A percentile compares a stretch with the other conserved stretches of the same genome.
phyloP scores from a whole-genome alignment of 2,797 vertebrate genomes.

The Anguilla pacifica region DNA sequence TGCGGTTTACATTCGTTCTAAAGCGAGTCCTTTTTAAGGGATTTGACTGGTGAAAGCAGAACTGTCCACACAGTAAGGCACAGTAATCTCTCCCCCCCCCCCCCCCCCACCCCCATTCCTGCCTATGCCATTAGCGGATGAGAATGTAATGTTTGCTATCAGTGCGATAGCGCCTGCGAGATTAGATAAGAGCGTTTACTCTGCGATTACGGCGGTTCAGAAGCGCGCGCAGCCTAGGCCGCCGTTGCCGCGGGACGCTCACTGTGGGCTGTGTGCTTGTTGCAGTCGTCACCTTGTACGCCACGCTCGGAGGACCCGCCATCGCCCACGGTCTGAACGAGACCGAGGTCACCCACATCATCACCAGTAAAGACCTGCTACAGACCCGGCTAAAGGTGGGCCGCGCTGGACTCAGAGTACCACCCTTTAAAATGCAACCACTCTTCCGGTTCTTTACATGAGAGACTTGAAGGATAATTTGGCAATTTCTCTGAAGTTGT shows the following conservation, averaged over 20 bases:
- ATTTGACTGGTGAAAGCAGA: neutral
- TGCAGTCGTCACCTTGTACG: conserved; percentile 91
- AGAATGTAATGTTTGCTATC: neutral
- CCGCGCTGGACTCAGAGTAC: neutral
- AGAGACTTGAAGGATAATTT: neutral
- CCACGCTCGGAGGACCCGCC: conserved; percentile 89
- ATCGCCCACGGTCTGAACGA: conserved; percentile 96
- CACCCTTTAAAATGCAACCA: neutral
- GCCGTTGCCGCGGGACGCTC: neutral
- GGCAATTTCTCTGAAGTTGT: neutral
- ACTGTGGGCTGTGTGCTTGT: neutral
- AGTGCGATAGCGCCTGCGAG: neutral
- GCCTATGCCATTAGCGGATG: neutral
- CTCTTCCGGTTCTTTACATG: neutral
- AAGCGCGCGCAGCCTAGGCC: neutral
- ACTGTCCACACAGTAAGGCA: neutral
- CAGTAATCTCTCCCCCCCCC: neutral
- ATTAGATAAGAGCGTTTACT: conserved; percentile 6
- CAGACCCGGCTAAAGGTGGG: conserved; percentile 91
- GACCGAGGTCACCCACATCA: conserved; percentile 94
- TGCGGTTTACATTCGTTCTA: neutral
- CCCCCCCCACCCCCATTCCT: neutral
- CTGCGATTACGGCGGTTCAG: neutral
- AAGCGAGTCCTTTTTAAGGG: neutral
- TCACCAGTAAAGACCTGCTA: conserved; percentile 94